Conservation (phyloP, 2,888 invertebrate genomes). For the Epirrita christyi region DNA sequence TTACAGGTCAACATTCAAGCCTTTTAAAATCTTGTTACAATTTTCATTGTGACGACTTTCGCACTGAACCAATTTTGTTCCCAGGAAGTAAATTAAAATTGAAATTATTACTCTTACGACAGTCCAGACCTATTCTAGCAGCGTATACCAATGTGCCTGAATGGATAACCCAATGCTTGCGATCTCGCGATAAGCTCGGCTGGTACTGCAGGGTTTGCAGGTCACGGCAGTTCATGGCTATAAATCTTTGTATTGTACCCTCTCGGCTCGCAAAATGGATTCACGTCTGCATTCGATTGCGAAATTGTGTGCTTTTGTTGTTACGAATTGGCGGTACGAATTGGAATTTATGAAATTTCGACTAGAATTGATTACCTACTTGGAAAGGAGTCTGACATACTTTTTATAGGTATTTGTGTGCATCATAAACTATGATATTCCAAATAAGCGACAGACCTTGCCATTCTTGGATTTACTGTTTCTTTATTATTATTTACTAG, state of each 20-base stretch:
- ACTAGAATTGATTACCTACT: background rate
- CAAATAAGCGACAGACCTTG: constrained; percentile 2
- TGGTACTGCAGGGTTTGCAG: constrained; percentile 27
- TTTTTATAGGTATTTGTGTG: background rate
- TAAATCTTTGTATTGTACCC: constrained; percentile 33
- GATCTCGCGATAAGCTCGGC: constrained; percentile 32
- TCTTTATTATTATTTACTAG: constrained; percentile 13
- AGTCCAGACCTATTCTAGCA: constrained; percentile 1
- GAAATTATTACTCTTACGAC: background rate
- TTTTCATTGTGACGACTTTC: too few species aligned
- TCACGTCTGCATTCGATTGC: constrained; percentile 7
- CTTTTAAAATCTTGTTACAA: too few species aligned
- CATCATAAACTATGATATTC: constrained; percentile 6
- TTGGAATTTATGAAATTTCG: background rate
- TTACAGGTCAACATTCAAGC: too few species aligned
- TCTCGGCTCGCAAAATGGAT: constrained; percentile 17
- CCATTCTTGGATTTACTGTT: constrained; percentile 3
- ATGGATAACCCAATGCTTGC: constrained; percentile 22
- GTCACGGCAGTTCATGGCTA: constrained; percentile 31
- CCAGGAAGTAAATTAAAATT: too few species aligned
- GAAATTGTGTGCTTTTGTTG: constrained; percentile 5
- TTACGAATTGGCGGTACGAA: constrained; percentile 1
- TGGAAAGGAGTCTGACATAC: too few species aligned
- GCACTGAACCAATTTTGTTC: too few species aligned
- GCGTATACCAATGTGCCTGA: background rate